A percentile compares a stretch with the other conserved stretches of the same genome.
Conservation (phyloP, 2,797 vertebrate genomes). For the Falco concolor region DNA sequence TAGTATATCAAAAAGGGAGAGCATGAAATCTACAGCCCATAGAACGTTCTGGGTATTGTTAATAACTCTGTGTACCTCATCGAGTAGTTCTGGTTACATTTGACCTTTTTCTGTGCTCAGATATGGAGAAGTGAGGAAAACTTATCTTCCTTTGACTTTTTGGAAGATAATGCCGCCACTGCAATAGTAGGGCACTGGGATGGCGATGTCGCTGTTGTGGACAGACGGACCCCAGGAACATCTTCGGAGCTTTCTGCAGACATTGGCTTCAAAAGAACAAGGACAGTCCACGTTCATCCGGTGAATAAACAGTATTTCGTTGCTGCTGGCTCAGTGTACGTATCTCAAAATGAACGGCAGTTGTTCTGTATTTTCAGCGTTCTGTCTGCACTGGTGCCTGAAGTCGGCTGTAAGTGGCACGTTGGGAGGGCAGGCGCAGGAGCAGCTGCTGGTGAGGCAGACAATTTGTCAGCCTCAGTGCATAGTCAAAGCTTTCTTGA, state of each 20-base stretch:
- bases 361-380: neutral
- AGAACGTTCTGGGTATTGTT: rapidly evolving
- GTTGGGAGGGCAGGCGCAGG: neutral
- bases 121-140: constrained; percentile 71
- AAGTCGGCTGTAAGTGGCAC: rapidly evolving
- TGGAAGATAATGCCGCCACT: constrained; percentile 75
- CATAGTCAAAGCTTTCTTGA: neutral
- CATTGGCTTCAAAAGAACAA: constrained; percentile 66
- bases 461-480: rapidly evolving
- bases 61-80: too few species aligned
- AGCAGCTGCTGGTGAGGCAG: neutral
- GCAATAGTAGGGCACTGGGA: constrained; percentile 76
- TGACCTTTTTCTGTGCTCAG: constrained; percentile 59
- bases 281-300: constrained; percentile 85
- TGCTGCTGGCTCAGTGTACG: constrained; percentile 79
- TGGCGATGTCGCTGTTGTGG: constrained; percentile 77
- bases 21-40: neutral
- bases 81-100: neutral
- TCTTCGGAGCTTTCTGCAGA: constrained; percentile 71
- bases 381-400: neutral
- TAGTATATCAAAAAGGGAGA: neutral
- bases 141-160: constrained; percentile 84
- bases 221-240: constrained; percentile 76
- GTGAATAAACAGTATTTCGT: constrained; percentile 81
- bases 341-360: neutral